Percentiles rank a stretch among this genome's conserved stretches.
Conservation (phyloP, 2,113 vertebrate genomes). For the Ageneiosus marmoratus region DNA sequence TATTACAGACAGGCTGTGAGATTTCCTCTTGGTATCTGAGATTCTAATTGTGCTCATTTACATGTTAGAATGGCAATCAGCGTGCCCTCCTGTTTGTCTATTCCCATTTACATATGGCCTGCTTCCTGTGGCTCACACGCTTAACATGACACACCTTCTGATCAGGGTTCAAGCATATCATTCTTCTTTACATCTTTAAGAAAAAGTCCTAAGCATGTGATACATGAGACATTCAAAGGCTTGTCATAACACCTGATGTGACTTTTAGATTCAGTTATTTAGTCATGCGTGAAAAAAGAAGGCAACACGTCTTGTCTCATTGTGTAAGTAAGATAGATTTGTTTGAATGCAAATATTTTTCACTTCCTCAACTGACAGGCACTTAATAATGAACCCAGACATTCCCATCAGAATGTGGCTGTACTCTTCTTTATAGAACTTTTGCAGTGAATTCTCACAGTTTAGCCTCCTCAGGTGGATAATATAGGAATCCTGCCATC, state of each 20-base stretch:
- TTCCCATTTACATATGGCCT: slow-evolving; percentile 14
- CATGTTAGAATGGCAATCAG: slow-evolving; percentile 16
- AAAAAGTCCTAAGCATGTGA: not conserved
- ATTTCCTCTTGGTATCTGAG: slow-evolving; percentile 29
- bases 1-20: not conserved
- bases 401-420: not conserved
- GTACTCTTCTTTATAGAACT: not conserved
- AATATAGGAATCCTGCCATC: slow-evolving; percentile 28
- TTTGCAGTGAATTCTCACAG: not conserved
- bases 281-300: not conserved
- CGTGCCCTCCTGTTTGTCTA: not conserved
- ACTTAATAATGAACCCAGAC: not conserved
- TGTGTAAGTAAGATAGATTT: not conserved
- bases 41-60: slow-evolving; percentile 28
- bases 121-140: not conserved
- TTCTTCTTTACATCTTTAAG: not conserved
- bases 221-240: not conserved
- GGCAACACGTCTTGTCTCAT: not conserved
- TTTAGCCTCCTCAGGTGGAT: not conserved
- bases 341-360: not conserved
- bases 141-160: not conserved
- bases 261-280: not conserved
- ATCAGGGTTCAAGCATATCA: not conserved
- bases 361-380: not conserved
- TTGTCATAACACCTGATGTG: not conserved